Conservation (phyloP, 2,888 invertebrate genomes). For the Saturnia japonica region DNA sequence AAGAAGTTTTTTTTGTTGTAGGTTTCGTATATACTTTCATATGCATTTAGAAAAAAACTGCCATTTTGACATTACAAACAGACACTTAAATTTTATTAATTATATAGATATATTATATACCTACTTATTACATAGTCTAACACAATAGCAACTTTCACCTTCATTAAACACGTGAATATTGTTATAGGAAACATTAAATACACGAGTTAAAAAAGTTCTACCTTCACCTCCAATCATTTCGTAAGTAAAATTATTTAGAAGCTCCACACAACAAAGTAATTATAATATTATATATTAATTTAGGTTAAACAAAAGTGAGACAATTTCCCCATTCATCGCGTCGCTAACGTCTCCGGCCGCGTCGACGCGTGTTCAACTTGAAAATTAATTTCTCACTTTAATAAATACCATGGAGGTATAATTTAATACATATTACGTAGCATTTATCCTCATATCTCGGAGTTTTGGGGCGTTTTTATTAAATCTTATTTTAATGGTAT, state of each 20-base stretch:
- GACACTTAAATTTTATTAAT: no score
- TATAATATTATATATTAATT: conserved; percentile 11
- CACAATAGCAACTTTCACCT: background rate
- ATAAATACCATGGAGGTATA: conserved; percentile 13
- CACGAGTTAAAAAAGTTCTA: background rate
- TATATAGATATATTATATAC: no score
- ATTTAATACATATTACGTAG: conserved; percentile 18
- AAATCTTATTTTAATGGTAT: conserved; percentile 8
- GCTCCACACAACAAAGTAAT: background rate
- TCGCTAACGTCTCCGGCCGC: background rate
- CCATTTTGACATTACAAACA: no score
- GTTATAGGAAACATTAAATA: background rate
- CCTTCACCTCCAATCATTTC: background rate
- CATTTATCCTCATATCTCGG: conserved; percentile 9
- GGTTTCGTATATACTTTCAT: no score
- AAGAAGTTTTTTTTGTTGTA: no score
- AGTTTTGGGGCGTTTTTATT: conserved; percentile 15
- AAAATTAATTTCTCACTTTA: conserved; percentile 15
- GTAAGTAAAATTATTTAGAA: background rate
- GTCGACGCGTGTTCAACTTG: background rate
- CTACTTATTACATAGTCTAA: no score
- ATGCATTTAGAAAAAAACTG: no score
- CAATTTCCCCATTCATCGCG: background rate
- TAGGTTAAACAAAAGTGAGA: background rate
- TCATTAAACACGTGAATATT: conserved; percentile 1